phyloP scores from a whole-genome alignment of 2,113 vertebrate species.

The Rhodinocichla rosea region DNA sequence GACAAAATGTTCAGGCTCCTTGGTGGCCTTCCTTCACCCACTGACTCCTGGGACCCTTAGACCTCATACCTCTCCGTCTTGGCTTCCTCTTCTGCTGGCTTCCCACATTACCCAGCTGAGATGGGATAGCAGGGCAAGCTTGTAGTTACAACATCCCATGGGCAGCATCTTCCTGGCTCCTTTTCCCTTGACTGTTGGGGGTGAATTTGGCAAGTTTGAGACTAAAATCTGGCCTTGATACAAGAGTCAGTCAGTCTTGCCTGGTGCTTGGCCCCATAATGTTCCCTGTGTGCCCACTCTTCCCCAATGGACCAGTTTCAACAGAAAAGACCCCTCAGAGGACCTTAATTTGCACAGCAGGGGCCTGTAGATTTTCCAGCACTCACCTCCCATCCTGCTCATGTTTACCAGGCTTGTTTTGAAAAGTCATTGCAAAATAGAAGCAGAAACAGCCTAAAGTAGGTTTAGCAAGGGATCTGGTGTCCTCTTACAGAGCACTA shows the following conservation, averaged over 20 bases:
- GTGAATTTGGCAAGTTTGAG: not conserved
- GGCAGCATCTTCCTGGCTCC: not conserved
- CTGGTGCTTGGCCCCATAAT: not conserved
- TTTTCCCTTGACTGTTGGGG: not conserved
- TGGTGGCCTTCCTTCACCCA: not conserved
- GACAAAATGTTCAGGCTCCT: not conserved
- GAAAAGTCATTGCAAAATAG: not conserved
- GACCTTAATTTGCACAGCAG: not conserved
- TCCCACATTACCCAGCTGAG: not conserved
- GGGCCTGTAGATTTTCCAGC: not conserved
- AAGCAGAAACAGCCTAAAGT: not conserved
- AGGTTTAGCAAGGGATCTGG: not conserved
- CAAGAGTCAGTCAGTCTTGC: not conserved
- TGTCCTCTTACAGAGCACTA: not conserved
- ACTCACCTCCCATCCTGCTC: not conserved
- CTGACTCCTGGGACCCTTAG: not conserved
- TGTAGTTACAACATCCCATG: accelerated
- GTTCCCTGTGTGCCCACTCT: not conserved
- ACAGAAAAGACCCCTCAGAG: not conserved
- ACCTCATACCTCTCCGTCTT: not conserved
- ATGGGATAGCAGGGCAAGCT: not conserved
- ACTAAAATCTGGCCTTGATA: not conserved
- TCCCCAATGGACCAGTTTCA: not conserved
- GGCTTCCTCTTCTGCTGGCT: not conserved
- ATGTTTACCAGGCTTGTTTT: not conserved